Evolutionary conservation across 2,113 vertebrate species (phyloP).

Genomic region (Anhinga anhinga): DNA sequence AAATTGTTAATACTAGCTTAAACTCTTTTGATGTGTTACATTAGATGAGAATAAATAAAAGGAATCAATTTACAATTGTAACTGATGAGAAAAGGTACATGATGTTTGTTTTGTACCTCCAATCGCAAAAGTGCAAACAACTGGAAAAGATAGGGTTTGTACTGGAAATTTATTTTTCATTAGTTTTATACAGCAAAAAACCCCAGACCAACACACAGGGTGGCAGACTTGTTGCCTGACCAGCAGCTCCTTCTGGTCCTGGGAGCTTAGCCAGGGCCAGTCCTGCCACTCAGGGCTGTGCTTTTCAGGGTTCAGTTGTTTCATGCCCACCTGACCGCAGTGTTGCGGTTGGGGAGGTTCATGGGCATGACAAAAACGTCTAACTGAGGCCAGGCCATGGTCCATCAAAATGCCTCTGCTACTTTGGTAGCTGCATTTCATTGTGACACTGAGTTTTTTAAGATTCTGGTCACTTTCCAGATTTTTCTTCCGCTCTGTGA

Average conservation of each 20-base stretch:
- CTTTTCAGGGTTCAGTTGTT: background rate
- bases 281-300: background rate
- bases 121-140: background rate
- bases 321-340: background rate
- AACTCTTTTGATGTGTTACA: background rate
- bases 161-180: background rate
- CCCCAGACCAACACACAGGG: fast-evolving
- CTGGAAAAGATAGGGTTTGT: background rate
- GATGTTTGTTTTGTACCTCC: background rate
- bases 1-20: background rate
- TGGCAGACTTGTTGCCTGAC: background rate
- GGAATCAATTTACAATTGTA: background rate
- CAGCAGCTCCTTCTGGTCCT: background rate
- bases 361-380: background rate
- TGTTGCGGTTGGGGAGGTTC: background rate
- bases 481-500: background rate
- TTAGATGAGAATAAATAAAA: background rate
- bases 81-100: background rate
- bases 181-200: background rate
- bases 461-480: background rate
- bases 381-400: background rate
- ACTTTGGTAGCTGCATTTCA: background rate
- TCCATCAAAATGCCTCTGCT: background rate
- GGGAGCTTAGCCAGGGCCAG: background rate
- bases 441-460: background rate